Evolutionary conservation across 2,113 vertebrate genomes (phyloP).

Genomic region (Helogale parvula): DNA sequence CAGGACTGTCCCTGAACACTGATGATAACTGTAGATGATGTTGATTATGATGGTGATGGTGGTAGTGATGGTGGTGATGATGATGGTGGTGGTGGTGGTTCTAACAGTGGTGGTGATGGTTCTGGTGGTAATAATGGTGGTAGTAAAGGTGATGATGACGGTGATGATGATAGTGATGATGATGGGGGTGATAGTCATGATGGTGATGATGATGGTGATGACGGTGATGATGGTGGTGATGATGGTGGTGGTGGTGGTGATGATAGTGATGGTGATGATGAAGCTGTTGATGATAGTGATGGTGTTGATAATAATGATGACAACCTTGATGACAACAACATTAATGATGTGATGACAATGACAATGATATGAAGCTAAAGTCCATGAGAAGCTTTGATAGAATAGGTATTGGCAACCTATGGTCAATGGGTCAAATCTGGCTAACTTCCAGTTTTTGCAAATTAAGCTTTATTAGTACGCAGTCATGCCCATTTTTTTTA

Average conservation of each 20-base stretch:
- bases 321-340: background rate
- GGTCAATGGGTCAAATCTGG: background rate
- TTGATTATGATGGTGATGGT: rapidly evolving
- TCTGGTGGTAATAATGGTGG: rapidly evolving
- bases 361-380: background rate
- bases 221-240: rapidly evolving
- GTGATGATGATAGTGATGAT: rapidly evolving
- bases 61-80: rapidly evolving
- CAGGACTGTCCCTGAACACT: background rate
- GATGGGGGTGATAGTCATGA: rapidly evolving
- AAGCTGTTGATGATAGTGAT: rapidly evolving
- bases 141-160: rapidly evolving
- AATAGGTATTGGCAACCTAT: background rate
- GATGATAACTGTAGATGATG: background rate
- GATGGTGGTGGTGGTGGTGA: background rate
- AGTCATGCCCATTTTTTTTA: background rate
- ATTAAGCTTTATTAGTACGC: background rate
- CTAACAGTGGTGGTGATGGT: no score
- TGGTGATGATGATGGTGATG: background rate
- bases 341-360: background rate
- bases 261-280: background rate
- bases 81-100: rapidly evolving
- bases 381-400: no score
- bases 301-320: background rate
- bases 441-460: background rate